phyloP scores from a whole-genome alignment of 2,888 invertebrate species.

The Arenicola marina region DNA sequence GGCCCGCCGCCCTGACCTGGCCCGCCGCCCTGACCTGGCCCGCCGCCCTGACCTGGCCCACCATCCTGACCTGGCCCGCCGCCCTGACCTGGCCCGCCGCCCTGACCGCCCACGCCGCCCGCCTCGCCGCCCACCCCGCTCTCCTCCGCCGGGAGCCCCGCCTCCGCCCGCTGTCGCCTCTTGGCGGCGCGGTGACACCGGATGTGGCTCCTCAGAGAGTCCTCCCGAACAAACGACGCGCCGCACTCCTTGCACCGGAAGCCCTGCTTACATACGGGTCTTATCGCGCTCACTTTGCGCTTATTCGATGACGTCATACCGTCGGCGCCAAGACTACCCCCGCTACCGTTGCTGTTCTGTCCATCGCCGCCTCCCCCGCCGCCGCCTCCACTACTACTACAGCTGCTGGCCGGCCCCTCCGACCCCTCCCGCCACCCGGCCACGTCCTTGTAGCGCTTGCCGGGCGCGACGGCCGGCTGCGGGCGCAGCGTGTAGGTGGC shows the following conservation, averaged over 20 bases:
- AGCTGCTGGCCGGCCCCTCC: background rate
- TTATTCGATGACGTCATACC: no score
- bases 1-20: no score
- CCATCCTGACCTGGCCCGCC: no score
- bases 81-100: no score
- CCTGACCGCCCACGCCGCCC: no score
- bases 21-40: no score
- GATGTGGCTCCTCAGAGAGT: conserved; percentile 61
- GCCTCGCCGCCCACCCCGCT: no score
- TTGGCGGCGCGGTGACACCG: conserved; percentile 61
- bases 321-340: no score
- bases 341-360: no score
- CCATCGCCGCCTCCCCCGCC: background rate
- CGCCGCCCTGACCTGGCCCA: no score
- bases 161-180: no score
- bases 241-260: conserved; percentile 57
- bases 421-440: background rate
- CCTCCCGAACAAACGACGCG: conserved; percentile 60
- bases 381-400: background rate
- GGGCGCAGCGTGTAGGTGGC: background rate
- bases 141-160: no score
- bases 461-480: background rate
- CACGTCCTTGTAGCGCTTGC: background rate
- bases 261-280: conserved; percentile 40
- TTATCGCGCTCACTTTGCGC: background rate